Evolutionary conservation across 2,888 invertebrate species (phyloP).

Genomic region (Mythimna pallens): DNA sequence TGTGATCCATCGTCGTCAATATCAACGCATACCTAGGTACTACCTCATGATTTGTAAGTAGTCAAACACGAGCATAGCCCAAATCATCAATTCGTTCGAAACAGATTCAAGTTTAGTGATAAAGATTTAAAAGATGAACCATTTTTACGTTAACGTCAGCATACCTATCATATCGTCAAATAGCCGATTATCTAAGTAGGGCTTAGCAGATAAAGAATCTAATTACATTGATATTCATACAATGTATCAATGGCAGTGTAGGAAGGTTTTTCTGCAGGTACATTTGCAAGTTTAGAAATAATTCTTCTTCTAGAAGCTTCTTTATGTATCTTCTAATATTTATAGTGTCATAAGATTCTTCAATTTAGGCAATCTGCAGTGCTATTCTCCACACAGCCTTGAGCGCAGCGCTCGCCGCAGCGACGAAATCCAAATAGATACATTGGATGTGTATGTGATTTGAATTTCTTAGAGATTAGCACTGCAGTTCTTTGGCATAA

Average conservation of each 20-base stretch:
- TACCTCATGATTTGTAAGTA: too few species aligned
- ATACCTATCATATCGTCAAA: background rate
- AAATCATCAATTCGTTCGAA: too few species aligned
- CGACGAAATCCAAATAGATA: too few species aligned
- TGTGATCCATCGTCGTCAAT: background rate
- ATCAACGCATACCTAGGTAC: background rate
- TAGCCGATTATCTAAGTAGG: background rate
- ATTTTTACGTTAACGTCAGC: background rate
- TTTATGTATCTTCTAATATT: too few species aligned
- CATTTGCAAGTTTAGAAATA: background rate
- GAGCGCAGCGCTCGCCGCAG: too few species aligned
- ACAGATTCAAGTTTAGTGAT: background rate
- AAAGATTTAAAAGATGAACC: background rate
- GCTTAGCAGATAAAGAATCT: background rate
- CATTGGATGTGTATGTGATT: too few species aligned
- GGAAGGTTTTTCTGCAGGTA: background rate
- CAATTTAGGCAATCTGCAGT: background rate
- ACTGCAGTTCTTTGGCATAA: background rate
- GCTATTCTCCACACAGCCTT: too few species aligned
- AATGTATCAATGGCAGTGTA: background rate
- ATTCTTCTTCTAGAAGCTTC: background rate
- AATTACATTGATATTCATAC: slow-evolving; percentile 1
- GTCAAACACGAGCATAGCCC: too few species aligned
- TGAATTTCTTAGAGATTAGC: too few species aligned
- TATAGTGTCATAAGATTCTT: background rate